These are phyloP conservation scores for Teleogryllus oceanicus DNA, from an alignment of 2,888 invertebrate species.

Conservation along the genomic window DNA sequence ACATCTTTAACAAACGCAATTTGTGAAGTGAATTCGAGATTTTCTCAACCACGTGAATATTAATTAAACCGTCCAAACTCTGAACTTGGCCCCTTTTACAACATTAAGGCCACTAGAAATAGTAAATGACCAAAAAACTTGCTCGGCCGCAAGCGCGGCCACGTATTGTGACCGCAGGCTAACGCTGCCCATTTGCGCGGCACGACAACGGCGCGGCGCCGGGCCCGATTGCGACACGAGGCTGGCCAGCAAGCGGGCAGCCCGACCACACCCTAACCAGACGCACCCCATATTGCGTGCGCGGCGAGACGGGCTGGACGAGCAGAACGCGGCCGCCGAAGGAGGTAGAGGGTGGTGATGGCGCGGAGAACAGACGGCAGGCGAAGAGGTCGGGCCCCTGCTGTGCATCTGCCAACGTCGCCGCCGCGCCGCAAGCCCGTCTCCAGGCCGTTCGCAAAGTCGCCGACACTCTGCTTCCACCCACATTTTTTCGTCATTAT, in stretches of 20 bases:
- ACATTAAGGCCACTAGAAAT: too few species aligned
- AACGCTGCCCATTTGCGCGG: not conserved
- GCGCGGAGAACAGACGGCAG: not conserved
- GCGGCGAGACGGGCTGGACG: too few species aligned
- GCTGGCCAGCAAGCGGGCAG: not conserved
- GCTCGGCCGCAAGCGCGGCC: not conserved
- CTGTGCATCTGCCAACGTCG: not conserved
- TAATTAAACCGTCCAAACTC: too few species aligned
- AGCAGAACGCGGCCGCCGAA: not conserved
- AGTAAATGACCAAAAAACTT: too few species aligned
- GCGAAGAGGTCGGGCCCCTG: not conserved
- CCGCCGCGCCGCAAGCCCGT: not conserved
- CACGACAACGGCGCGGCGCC: not conserved
- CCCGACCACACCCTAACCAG: slow-evolving; percentile 10
- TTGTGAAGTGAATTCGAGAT: too few species aligned
- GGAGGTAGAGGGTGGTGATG: not conserved
- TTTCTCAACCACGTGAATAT: too few species aligned
- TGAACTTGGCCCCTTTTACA: too few species aligned
- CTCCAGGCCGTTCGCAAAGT: too few species aligned
- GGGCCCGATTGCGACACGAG: not conserved
- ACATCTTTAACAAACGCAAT: too few species aligned
- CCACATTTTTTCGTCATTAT: too few species aligned
- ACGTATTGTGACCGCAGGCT: not conserved
- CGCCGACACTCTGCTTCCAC: too few species aligned
- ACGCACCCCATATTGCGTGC: slow-evolving; percentile 4